Percentiles rank a stretch among this genome's conserved stretches.
These are phyloP conservation scores for Onychostoma macrolepis DNA, from an alignment of 2,113 vertebrate species.

Conservation along the genomic window DNA sequence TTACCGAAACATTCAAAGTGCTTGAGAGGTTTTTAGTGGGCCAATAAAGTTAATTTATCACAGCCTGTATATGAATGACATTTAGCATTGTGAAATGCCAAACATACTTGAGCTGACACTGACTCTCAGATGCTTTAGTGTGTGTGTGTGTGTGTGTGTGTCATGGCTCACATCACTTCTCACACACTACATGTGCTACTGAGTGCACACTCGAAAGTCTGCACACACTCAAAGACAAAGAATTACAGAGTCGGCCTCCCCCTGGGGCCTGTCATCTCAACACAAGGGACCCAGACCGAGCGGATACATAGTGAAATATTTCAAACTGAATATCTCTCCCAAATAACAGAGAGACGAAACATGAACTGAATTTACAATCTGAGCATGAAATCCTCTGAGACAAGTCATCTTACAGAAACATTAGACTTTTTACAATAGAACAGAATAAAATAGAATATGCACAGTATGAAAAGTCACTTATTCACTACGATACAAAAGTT, in stretches of 20 bases:
- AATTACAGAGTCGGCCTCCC: background rate
- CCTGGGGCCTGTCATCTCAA: background rate
- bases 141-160: background rate
- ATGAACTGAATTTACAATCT: background rate
- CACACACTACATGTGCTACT: background rate
- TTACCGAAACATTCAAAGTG: background rate
- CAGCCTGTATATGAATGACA: constrained; percentile 1
- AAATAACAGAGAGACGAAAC: background rate
- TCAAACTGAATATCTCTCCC: constrained; percentile 39
- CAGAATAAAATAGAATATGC: background rate
- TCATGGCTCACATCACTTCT: background rate
- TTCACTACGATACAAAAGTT: background rate
- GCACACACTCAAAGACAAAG: constrained; percentile 8
- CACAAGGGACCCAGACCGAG: background rate
- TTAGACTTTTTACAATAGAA: background rate
- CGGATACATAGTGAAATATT: background rate
- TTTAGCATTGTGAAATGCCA: background rate
- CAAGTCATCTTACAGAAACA: background rate
- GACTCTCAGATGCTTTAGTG: background rate
- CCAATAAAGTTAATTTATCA: constrained; percentile 7
- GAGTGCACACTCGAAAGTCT: background rate
- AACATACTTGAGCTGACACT: background rate
- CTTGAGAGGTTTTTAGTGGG: background rate
- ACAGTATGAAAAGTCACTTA: background rate
- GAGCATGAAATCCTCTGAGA: background rate